Evolutionary conservation across 1,140 invertebrate genomes (phyloP), one percentile per base, ranked within the genome.

Genomic region (Psilanteris sp.): DNA sequence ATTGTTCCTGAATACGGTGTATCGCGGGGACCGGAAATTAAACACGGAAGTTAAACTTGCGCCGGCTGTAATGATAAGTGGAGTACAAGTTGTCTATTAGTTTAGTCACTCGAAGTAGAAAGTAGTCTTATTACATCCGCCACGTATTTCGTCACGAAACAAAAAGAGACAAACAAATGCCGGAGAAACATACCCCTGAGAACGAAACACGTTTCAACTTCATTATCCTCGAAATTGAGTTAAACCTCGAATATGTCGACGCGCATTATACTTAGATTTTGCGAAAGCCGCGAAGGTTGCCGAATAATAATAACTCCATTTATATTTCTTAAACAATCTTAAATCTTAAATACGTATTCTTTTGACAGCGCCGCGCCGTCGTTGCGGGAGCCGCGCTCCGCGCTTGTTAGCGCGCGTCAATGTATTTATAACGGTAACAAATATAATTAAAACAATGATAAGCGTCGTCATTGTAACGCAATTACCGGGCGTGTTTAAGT

Each of bases 11-110:
- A 71, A 61, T 71, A 71, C 44, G 67, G 44, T 55, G 46, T 72
- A 72, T 72, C 68, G 68, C 48, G 39, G 15, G 68, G 48, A 55
- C 48, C 68, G 59, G 68, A 72, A 72, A 72, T 72, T 72, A 72
- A 72, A 72, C 57, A 64, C 68, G 59, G 68, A 72, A 72, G 59
- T 72, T 64, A 64, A 72, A 72, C 59, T 73, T 57, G 59, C 52
- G 41, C 46, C 41, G 57, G 27, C 70, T 73, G 59, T 73, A 73
- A 73, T 73, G 59, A 73, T 73, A 64, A 73, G 70, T 64, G 59
- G 70, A 74, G 70, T 59, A 66, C 70, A 74, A 74, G 70, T 74
- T 74, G 70, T 74, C 61, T 74, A 74, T 74, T 66, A 74, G 70
- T 74, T 74, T 74, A 74, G 70, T 74, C 70, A 74, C 70, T 74